These are phyloP conservation scores for Allygus modestus DNA, from an alignment of 2,888 invertebrate species.

Conservation along the genomic window DNA sequence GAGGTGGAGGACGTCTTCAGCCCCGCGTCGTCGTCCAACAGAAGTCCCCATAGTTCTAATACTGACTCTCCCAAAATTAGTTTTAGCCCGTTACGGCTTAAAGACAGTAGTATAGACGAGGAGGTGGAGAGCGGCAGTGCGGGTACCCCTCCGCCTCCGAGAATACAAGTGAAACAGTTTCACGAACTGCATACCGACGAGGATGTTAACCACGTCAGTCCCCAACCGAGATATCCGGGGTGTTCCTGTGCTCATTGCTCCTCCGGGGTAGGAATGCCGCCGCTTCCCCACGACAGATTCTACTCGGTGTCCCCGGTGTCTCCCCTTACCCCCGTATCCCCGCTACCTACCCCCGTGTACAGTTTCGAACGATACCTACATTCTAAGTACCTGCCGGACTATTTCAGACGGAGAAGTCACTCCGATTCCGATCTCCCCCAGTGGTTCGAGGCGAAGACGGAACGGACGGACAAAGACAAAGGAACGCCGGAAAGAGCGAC, in stretches of 20 bases:
- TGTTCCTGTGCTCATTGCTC: conserved; percentile 72
- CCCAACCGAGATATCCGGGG: conserved; percentile 72
- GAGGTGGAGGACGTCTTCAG: conserved; percentile 80
- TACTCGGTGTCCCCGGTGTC: conserved; percentile 79
- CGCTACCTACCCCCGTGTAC: conserved; percentile 77
- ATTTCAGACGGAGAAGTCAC: conserved; percentile 80
- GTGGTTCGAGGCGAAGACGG: conserved; percentile 76
- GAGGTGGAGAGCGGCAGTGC: conserved; percentile 72
- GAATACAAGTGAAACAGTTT: conserved; percentile 65
- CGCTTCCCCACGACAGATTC: conserved; percentile 75
- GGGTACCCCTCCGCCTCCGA: conserved; percentile 68
- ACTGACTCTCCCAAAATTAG: conserved; percentile 77
- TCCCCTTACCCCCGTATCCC: conserved; percentile 76
- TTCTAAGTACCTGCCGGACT: conserved; percentile 81
- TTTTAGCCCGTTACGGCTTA: conserved; percentile 77
- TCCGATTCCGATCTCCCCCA: conserved; percentile 82
- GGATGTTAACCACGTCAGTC: conserved; percentile 65
- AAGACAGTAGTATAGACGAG: conserved; percentile 74
- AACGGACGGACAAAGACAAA: conserved; percentile 71
- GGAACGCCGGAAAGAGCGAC: conserved; percentile 71
- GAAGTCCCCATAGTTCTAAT: conserved; percentile 77
- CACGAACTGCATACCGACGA: conserved; percentile 59
- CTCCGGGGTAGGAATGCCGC: conserved; percentile 67
- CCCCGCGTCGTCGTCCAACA: conserved; percentile 78
- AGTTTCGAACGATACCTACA: conserved; percentile 82